These are phyloP conservation scores for Rhagoletis zephyria DNA, from an alignment of 1,140 invertebrate species.

Conservation along the genomic window DNA sequence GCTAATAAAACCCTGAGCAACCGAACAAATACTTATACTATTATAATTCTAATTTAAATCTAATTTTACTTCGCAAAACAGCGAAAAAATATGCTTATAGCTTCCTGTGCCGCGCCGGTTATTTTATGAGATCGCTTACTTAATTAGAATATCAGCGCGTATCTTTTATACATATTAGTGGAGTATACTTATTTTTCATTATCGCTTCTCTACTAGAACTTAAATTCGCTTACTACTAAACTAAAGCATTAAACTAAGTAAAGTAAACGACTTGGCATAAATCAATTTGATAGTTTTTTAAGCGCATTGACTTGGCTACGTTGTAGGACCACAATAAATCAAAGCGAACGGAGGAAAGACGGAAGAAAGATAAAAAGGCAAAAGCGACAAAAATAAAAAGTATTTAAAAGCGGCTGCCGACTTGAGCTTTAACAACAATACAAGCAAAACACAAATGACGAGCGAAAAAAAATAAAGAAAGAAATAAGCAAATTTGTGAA, in stretches of 20 bases:
- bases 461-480: conserved; percentile 14
- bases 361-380: not conserved
- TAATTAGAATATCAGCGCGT: not conserved
- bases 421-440: not conserved
- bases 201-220: not conserved
- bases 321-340: conserved; percentile 28
- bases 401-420: not conserved
- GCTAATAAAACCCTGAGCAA: too few species aligned
- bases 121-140: not conserved
- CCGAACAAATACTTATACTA: too few species aligned
- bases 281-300: conserved; percentile 44
- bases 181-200: too few species aligned
- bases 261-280: not conserved
- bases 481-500: conserved; percentile 40
- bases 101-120: not conserved
- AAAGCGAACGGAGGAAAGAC: not conserved
- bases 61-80: not conserved
- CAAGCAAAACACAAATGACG: not conserved
- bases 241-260: not conserved
- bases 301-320: not conserved
- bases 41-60: not conserved
- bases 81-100: not conserved
- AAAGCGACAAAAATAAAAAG: not conserved
- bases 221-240: conserved; percentile 30
- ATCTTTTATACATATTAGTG: not conserved